Evolutionary conservation across 1,140 invertebrate species (phyloP).

Genomic region (Zaprionus vittiger): DNA sequence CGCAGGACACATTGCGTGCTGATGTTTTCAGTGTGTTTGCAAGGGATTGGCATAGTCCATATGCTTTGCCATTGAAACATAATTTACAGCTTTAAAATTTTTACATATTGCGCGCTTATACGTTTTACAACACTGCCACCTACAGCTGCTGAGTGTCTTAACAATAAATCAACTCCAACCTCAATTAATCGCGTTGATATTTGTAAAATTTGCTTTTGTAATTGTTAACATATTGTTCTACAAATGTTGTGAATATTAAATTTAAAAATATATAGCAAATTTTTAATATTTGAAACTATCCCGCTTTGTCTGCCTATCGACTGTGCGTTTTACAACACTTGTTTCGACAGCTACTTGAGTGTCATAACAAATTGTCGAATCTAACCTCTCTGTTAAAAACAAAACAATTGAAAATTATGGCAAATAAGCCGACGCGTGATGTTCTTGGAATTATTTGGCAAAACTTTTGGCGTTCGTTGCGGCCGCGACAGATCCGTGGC

Average conservation of each 20-base stretch:
- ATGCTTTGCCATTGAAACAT: constrained; percentile 84
- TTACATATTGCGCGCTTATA: constrained; percentile 10
- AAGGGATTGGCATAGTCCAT: constrained; percentile 95
- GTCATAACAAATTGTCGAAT: constrained; percentile 65
- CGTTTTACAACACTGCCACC: constrained; percentile 39
- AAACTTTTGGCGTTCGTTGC: constrained; percentile 87
- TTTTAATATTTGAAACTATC: constrained; percentile 1
- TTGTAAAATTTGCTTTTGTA: not conserved
- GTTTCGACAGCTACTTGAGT: constrained; percentile 52
- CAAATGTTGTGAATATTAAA: constrained; percentile 4
- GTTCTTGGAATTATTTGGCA: constrained; percentile 85
- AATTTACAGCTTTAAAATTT: constrained; percentile 54
- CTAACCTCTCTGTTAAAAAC: constrained; percentile 53
- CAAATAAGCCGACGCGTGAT: constrained; percentile 84
- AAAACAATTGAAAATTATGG: constrained; percentile 56
- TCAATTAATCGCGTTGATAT: not conserved
- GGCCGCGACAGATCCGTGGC: constrained; percentile 85
- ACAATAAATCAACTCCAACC: constrained; percentile 13
- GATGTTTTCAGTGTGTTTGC: constrained; percentile 93
- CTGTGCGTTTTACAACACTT: constrained; percentile 48
- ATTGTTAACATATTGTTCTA: constrained; percentile 3
- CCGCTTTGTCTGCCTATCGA: not conserved
- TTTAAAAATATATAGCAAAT: not conserved
- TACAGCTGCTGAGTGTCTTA: constrained; percentile 29
- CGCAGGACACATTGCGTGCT: constrained; percentile 86